These are phyloP conservation scores for Eurois occulta DNA, from an alignment of 2,888 invertebrate genomes.

Conservation along the genomic window DNA sequence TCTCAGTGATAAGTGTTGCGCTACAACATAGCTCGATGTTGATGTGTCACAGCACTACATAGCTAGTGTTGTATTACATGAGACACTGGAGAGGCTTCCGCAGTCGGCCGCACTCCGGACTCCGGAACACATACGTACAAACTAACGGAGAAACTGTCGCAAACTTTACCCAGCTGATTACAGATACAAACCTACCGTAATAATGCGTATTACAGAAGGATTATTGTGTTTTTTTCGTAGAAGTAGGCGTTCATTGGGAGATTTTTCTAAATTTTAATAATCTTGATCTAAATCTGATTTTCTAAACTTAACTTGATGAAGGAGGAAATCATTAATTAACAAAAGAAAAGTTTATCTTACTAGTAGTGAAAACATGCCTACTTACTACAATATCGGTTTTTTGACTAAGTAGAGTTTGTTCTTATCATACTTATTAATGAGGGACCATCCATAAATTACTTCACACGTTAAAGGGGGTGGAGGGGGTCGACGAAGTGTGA, in stretches of 20 bases:
- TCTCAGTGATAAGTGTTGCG: conserved; percentile 6
- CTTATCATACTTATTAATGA: no score
- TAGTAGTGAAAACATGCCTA: background rate
- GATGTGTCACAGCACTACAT: conserved; percentile 3
- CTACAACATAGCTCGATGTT: conserved; percentile 1
- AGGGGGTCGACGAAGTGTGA: no score
- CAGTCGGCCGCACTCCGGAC: conserved; percentile 49
- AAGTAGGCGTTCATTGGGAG: background rate
- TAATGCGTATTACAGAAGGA: conserved; percentile 18
- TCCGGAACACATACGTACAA: conserved; percentile 64
- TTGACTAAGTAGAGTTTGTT: no score
- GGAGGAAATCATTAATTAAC: background rate
- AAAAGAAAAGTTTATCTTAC: background rate
- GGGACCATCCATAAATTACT: no score
- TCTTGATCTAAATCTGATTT: background rate
- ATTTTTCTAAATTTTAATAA: background rate
- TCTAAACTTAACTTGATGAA: background rate
- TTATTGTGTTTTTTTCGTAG: background rate
- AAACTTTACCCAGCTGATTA: conserved; percentile 52
- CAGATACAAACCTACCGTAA: conserved; percentile 20
- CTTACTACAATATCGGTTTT: background rate
- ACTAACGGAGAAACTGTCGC: conserved; percentile 41
- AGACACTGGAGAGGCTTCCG: conserved; percentile 71
- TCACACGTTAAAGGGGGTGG: no score
- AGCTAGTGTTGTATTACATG: conserved; percentile 47